Base-by-base conservation (phyloP, 2,888 invertebrate genomes). In the Ochropleura plecta region DNA sequence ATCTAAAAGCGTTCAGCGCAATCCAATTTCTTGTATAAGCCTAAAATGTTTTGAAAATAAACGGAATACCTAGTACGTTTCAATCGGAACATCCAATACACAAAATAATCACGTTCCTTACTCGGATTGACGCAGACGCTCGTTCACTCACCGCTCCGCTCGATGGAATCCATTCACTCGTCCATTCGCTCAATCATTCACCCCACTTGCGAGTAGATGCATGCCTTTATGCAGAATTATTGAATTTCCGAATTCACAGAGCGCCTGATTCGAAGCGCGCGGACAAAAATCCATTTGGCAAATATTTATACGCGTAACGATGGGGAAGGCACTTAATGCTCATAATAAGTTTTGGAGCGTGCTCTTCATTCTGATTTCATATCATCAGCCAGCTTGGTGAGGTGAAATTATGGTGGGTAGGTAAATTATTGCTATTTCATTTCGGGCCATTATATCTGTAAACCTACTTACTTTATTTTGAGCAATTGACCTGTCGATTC, bases 141-240 rank as follows among this genome's bases (percentile, higher is more conserved):
- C 89, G 86, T 86, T 87, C 90, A 86, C 84, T 87, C 89, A 86
- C 86, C 84, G 86, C 86, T 88, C 74, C 81, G 79, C 90, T 89
- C 89, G 91, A 92, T 90, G 90, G 90, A 91, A 89, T 89, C 92
- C 89, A 92, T 93, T 92, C 92, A 91, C 82, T 90, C 88, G 90
- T 86, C 91, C 93, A 92, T 90, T 92, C 93, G 89, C 90, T 91
- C 93, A 92, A 92, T 94, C 93, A 92, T 91, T 93, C 92, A 93
- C 87, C 88, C 88, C 82, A 86, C 90, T 87, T 88, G 90, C 84
- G 89, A 93, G 91, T 92, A 90, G 92, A 91, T 93, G 93, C 94
- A 93, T 86, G 90, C 89, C 92, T 93, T 93, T 93, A 94, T 93
- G 93, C 93, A 92, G 91, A 93, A 92, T 93, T 94, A 94, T 94